Base-by-base conservation (phyloP, 2,797 vertebrate species). In the Catostomus latipinnis region DNA sequence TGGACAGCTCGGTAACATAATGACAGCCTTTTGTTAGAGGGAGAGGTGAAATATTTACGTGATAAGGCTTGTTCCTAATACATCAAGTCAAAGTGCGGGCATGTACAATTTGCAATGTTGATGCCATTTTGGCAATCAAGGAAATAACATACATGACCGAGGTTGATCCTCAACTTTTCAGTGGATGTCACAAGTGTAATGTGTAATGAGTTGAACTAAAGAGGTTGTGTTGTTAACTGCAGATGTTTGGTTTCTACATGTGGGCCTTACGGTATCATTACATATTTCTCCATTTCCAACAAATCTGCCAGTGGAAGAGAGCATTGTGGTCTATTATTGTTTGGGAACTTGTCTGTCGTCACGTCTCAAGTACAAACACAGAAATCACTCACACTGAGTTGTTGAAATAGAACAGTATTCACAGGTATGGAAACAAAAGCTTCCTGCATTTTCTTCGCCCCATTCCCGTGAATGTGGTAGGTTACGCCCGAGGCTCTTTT, bases 261-360 rank as follows among this genome's bases (percentile, higher is more conserved):
- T 78, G 86, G 87, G 84, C 85, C 88, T 88, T 85, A 83, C 83
- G 80, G 83, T 87, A 88, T 89, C 85, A 84, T 87, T 83, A 82
- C 88, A 88, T 86, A 87, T 90, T 90, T 91, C 85, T 87, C 81
- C 83, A 80, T 71, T 84, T 85, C 65, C 73, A 90, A 89, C 88
- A 89, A 90, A 85, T 85, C 89, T 84, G 86, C 65, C 74, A 80
- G 54, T 87, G 89, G 88, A 73, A 90, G 86, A 87, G 85, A n/a
- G 78, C 87, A 93, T 93, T 92, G 90, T 92, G 79, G 85, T 71
- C 84, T 72, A 76, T 76, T 73, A n/a, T 82, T 93, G 92, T 93
- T 92, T 91, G 88, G 88, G 91, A 86, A 86, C 86, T 74, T 85
- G 88, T 92, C 92, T 92, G 89, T 92, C 89, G 80, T 16, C 88